Conservation (phyloP, 1,140 invertebrate genomes). For the Lepidurus packardi region DNA sequence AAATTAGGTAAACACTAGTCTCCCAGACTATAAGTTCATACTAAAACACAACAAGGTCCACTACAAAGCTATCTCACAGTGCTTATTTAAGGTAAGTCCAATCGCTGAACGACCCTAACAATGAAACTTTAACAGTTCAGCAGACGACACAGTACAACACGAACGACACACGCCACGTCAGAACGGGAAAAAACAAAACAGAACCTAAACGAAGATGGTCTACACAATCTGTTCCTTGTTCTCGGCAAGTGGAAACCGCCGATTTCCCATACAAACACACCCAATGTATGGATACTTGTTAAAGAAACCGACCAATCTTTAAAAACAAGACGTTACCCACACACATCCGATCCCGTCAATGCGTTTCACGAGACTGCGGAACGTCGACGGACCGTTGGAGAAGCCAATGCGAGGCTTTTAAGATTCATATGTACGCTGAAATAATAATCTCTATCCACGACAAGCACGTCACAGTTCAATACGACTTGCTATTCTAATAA, state of each 20-base stretch:
- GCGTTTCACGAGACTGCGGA: slow-evolving; percentile 2
- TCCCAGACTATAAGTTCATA: too few relatives aligned
- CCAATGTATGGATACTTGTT: too few relatives aligned
- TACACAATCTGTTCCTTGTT: not conserved
- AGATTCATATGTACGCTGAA: not conserved
- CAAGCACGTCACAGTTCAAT: too few relatives aligned
- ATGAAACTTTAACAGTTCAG: not conserved
- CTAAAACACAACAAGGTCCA: not conserved
- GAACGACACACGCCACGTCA: slow-evolving; percentile 11
- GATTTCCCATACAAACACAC: not conserved
- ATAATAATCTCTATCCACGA: not conserved
- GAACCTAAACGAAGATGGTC: slow-evolving; percentile 24
- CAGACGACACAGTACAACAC: slow-evolving; percentile 24
- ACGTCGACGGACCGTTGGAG: not conserved
- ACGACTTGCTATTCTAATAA: too few relatives aligned
- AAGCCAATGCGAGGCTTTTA: not conserved
- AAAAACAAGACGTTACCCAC: not conserved
- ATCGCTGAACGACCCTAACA: too few relatives aligned
- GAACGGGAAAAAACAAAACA: slow-evolving; percentile 29
- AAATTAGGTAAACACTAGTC: not conserved
- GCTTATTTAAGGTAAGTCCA: too few relatives aligned
- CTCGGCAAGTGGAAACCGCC: not conserved
- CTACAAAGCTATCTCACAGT: not conserved
- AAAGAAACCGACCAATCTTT: not conserved
- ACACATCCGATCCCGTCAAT: not conserved